phyloP scores from a whole-genome alignment of 2,797 vertebrate species.

The Cottoperca gobio region DNA sequence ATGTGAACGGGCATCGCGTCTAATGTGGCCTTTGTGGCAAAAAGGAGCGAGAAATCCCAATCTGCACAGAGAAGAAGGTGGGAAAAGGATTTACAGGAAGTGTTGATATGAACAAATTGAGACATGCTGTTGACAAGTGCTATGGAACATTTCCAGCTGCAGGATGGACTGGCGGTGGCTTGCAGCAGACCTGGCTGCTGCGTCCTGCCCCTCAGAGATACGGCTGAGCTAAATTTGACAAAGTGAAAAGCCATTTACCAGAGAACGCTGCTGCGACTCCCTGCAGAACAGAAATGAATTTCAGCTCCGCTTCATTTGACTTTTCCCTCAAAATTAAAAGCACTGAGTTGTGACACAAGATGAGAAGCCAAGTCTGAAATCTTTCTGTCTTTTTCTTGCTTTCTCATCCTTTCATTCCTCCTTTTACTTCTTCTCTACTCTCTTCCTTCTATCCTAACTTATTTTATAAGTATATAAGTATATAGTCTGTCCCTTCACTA shows the following conservation, averaged over 20 bases:
- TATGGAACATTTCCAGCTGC: neutral
- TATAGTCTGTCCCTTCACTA: neutral
- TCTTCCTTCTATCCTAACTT: neutral
- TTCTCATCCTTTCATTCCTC: neutral
- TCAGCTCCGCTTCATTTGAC: constrained; percentile 72
- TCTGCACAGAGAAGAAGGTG: neutral
- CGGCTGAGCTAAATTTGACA: constrained; percentile 48
- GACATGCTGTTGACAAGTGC: constrained; percentile 16
- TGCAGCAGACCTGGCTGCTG: constrained; percentile 23
- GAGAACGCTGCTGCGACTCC: constrained; percentile 47
- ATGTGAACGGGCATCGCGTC: no score
- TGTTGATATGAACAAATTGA: constrained; percentile 22
- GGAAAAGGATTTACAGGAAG: constrained; percentile 1
- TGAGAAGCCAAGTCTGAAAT: constrained; percentile 31
- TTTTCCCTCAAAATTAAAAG: constrained; percentile 75
- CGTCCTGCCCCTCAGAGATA: constrained; percentile 50
- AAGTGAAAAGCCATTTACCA: constrained; percentile 68
- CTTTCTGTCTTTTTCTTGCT: constrained; percentile 9
- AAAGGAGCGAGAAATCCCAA: constrained; percentile 1
- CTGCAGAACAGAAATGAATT: constrained; percentile 69
- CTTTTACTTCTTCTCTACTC: neutral
- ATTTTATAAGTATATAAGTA: no score
- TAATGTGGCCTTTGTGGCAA: neutral
- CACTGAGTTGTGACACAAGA: constrained; percentile 69
- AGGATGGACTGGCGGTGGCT: constrained; percentile 15